These are phyloP conservation scores for Malthinus flaveolus DNA, from an alignment of 2,888 invertebrate genomes.

Conservation along the genomic window DNA sequence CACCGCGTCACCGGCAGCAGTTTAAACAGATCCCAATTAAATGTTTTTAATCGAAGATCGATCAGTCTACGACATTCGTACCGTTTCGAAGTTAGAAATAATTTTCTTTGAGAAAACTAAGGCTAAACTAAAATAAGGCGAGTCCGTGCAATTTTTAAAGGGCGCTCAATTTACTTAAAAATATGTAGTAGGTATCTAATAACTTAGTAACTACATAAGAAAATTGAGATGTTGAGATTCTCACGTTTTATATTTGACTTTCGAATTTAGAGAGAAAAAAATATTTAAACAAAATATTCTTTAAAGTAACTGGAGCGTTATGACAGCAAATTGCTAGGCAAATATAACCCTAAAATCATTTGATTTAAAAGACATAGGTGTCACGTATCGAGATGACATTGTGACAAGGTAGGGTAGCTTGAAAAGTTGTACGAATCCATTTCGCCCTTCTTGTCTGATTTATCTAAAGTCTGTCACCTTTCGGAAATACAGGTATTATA, in stretches of 20 bases:
- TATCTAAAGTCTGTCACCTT: constrained; percentile 44
- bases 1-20: too few relatives aligned
- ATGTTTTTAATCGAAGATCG: too few relatives aligned
- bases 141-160: too few relatives aligned
- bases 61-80: too few relatives aligned
- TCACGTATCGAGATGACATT: constrained; percentile 39
- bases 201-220: too few relatives aligned
- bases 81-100: too few relatives aligned
- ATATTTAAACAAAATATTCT: constrained; percentile 10
- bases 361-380: constrained; percentile 45
- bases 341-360: constrained; percentile 32
- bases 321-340: constrained; percentile 18
- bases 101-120: too few relatives aligned
- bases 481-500: constrained; percentile 42
- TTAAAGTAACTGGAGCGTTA: constrained; percentile 14
- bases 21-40: too few relatives aligned
- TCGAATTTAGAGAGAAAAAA: neutral
- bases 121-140: too few relatives aligned
- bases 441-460: constrained; percentile 50
- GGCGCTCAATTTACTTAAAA: too few relatives aligned
- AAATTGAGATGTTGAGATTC: neutral
- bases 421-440: constrained; percentile 45
- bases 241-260: neutral
- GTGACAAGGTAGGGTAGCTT: constrained; percentile 40
- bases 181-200: too few relatives aligned